Base-by-base conservation (phyloP, 2,888 invertebrate species). In the Coenonympha arcania region DNA sequence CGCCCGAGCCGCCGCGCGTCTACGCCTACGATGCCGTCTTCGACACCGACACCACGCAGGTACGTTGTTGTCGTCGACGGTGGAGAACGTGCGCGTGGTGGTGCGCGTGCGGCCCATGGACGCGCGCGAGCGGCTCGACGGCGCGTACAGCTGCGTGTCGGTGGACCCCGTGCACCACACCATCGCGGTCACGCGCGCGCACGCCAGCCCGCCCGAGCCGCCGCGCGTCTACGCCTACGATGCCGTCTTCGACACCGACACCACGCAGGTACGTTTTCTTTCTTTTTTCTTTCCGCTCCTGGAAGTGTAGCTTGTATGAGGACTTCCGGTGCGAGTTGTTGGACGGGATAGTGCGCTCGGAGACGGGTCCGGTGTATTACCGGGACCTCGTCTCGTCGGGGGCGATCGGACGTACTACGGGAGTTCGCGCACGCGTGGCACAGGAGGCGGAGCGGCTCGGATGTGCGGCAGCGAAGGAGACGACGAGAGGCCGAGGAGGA, bases 1-100 rank as follows among this genome's bases (percentile, higher is more conserved):
- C 89, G 1, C 90, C 90, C 8, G 94, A 95, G 65, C 93, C 94
- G 22, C 92, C 95, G 0, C 94, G 98, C 78, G 89, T 92, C 0
- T 99, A 96, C 75, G 95, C 94, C 6, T 99, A 98, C 72, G 99
- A 99, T 79, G 92, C 95, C 36, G 96, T 98, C 22, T 99, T 98
- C 77, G 94, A 93, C 42, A 90, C 90, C 13, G 91, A 92, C 60
- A 94, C 96, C 0, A 92, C 92, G 52, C 94, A 96, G 88, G 93
- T 95, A 68, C 47, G 65, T n/a, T n/a, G 5, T 15, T 24, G n/a
- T n/a, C n/a, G n/a, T n/a, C n/a, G n/a, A n/a, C 92, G 63, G 89
- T 92, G 54, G 98, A 99, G 84, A 98, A 97, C 90, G 98, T 99
- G 34, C 91, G 95, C 42, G 99, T 99, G 43, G 96, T 97, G 50